A percentile compares a stretch with the other conserved stretches of the same genome.
phyloP scores from a whole-genome alignment of 2,113 vertebrate species.

The Poeciliopsis retropinna region DNA sequence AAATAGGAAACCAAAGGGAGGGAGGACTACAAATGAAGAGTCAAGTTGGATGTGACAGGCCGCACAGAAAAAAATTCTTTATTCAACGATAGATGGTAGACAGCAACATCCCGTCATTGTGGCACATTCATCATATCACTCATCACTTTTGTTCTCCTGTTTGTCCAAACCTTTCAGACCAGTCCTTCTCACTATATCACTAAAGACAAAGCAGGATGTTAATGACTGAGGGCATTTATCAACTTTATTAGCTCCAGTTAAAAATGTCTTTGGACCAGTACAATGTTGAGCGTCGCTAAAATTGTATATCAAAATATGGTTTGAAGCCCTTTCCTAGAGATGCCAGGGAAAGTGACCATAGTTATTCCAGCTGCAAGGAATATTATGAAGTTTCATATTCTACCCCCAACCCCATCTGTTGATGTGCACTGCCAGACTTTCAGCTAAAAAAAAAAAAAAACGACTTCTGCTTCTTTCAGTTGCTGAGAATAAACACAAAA shows the following conservation, averaged over 20 bases:
- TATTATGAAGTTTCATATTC: too few species aligned
- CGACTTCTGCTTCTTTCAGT: too few species aligned
- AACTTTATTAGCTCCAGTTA: constrained; percentile 37
- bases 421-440: too few species aligned
- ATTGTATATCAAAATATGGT: too few species aligned
- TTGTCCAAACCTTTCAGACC: constrained; percentile 42
- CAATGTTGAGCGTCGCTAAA: constrained; percentile 49
- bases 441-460: too few species aligned
- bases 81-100: constrained; percentile 56
- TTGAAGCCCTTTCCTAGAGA: too few species aligned
- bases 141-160: constrained; percentile 58
- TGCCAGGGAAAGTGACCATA: too few species aligned
- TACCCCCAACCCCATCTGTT: too few species aligned
- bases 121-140: constrained; percentile 63
- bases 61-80: constrained; percentile 47
- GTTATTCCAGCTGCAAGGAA: too few species aligned
- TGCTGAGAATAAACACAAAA: too few species aligned
- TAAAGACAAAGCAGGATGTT: constrained; percentile 28
- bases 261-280: constrained; percentile 40
- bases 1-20: constrained; percentile 23
- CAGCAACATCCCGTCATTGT: constrained; percentile 56
- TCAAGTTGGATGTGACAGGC: constrained; percentile 58
- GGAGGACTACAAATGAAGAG: constrained; percentile 45
- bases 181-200: constrained; percentile 39
- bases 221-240: constrained; percentile 47